phyloP scores from a whole-genome alignment of 2,797 vertebrate species.

The Ctenosaura bakeri region DNA sequence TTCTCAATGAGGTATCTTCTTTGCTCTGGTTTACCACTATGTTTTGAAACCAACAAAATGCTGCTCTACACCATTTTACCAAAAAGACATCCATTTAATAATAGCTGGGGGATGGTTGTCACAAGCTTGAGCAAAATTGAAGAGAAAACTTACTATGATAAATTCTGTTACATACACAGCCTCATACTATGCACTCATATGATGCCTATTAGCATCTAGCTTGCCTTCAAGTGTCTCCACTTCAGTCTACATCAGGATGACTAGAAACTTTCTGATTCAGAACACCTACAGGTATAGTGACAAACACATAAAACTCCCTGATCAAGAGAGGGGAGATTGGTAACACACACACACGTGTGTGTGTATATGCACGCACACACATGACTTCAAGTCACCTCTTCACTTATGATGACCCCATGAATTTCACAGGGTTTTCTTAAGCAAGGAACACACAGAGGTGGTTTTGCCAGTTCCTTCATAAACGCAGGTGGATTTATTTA shows the following conservation, averaged over 20 bases:
- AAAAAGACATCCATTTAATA: constrained; percentile 36
- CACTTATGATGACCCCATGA: no score
- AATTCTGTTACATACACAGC: neutral
- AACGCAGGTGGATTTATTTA: no score
- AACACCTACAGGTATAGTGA: constrained; percentile 40
- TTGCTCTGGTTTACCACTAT: constrained; percentile 42
- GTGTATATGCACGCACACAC: no score
- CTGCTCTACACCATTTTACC: constrained; percentile 50
- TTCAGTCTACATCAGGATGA: neutral
- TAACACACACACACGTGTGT: no score
- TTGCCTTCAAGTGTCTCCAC: neutral
- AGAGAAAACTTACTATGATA: constrained; percentile 42
- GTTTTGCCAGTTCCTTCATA: no score
- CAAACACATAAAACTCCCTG: neutral
- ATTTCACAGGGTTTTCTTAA: no score
- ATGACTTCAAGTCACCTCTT: no score
- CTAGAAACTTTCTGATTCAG: constrained; percentile 24
- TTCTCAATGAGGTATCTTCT: constrained; percentile 38
- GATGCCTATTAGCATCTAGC: neutral
- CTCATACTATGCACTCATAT: constrained; percentile 1
- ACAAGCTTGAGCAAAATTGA: constrained; percentile 53
- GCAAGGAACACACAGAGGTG: no score
- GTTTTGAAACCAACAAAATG: constrained; percentile 50
- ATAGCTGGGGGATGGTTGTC: constrained; percentile 44
- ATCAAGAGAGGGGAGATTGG: constrained; percentile 44